phyloP scores from a whole-genome alignment of 1,140 invertebrate genomes.

The Aphelenchoides besseyi region DNA sequence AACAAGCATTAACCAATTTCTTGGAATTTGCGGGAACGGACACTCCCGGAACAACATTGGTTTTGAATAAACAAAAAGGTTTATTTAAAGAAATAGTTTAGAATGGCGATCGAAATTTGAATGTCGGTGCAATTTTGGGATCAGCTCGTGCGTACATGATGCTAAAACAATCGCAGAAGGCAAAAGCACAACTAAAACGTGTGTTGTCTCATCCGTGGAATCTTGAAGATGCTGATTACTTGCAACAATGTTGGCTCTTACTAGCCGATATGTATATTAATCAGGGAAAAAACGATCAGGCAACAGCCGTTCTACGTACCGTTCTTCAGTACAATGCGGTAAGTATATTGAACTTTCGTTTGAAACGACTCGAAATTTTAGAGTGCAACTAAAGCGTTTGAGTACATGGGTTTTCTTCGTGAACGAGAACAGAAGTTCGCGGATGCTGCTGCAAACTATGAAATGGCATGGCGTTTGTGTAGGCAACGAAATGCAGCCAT shows the following conservation, averaged over 20 bases:
- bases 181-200: conserved; percentile 85
- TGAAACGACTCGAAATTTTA: conserved; percentile 40
- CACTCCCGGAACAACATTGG: conserved; percentile 6
- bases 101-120: conserved; percentile 46
- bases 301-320: conserved; percentile 76
- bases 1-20: conserved; percentile 78
- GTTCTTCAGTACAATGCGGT: conserved; percentile 81
- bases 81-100: conserved; percentile 6
- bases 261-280: conserved; percentile 83
- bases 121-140: conserved; percentile 83
- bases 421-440: conserved; percentile 88
- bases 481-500: conserved; percentile 77
- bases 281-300: conserved; percentile 78
- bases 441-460: conserved; percentile 79
- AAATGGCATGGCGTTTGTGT: conserved; percentile 77
- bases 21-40: conserved; percentile 74
- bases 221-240: conserved; percentile 87
- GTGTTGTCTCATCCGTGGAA: conserved; percentile 82
- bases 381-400: conserved; percentile 83
- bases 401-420: conserved; percentile 78
- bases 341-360: conserved; percentile 13
- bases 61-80: no score
- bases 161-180: conserved; percentile 80
- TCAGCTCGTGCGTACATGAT: conserved; percentile 81
- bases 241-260: conserved; percentile 88